These are phyloP conservation scores for Paralichthys olivaceus DNA, from an alignment of 2,113 vertebrate genomes.

Conservation along the genomic window DNA sequence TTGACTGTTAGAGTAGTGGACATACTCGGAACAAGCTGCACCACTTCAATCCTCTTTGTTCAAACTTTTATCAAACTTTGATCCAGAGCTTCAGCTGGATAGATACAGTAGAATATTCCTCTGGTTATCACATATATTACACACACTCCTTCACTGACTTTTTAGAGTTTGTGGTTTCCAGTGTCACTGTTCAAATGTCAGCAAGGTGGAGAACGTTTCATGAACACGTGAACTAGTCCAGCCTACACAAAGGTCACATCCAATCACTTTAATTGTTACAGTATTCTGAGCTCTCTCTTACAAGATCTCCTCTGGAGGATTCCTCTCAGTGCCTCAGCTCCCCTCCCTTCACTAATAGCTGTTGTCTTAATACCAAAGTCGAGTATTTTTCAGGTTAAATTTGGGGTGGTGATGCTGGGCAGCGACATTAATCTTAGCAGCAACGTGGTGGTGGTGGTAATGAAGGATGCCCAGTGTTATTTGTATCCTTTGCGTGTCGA, in stretches of 20 bases:
- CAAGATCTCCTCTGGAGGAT: slow-evolving; percentile 20
- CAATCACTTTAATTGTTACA: slow-evolving; percentile 60
- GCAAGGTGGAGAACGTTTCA: slow-evolving; percentile 49
- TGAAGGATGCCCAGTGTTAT: slow-evolving; percentile 75
- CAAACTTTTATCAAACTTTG: slow-evolving; percentile 55
- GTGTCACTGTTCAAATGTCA: slow-evolving; percentile 67
- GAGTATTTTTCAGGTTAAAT: slow-evolving; percentile 78
- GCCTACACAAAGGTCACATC: slow-evolving; percentile 62
- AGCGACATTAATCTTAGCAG: slow-evolving; percentile 63
- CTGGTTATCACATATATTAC: too few species aligned
- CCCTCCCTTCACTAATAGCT: slow-evolving; percentile 51
- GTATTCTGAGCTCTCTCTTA: slow-evolving; percentile 20
- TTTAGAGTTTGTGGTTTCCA: slow-evolving; percentile 1
- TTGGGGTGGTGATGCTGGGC: slow-evolving; percentile 65
- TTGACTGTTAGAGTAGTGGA: slow-evolving; percentile 65
- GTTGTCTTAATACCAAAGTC: slow-evolving; percentile 65
- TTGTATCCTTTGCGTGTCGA: slow-evolving; percentile 79
- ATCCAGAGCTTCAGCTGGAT: background rate
- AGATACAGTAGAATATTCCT: background rate
- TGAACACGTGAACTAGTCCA: slow-evolving; percentile 49
- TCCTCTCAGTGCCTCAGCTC: slow-evolving; percentile 15
- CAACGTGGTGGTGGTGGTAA: slow-evolving; percentile 58
- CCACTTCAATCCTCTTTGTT: slow-evolving; percentile 44
- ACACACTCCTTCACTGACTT: too few species aligned
- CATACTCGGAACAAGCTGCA: slow-evolving; percentile 31